Evolutionary conservation across 2,888 invertebrate species (phyloP), one percentile per base, ranked within the genome.

Genomic region (Synanthedon andrenaeformis): DNA sequence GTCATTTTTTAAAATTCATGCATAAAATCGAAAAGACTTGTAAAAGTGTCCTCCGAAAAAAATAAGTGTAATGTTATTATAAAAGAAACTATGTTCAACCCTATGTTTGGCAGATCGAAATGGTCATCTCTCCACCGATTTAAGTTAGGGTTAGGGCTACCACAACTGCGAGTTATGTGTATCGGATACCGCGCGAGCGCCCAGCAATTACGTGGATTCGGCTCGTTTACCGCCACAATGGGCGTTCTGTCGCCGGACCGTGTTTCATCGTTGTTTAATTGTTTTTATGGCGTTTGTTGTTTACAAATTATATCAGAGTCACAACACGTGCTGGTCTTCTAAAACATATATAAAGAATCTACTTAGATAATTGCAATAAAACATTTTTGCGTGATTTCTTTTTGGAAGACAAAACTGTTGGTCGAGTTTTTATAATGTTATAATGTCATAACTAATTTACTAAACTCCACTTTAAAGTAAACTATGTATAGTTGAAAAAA

Each of bases 211-310:
- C 63, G 63, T 58, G 62, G 65, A 56, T 70, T 67, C 62, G 58
- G 62, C 54, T 54, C 53, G 55, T 52, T 53, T 56, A 55, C 49
- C 56, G 54, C 64, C 59, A 57, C 64, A 65, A 67, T 62, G 62
- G 58, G 60, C 60, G 59, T 57, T 54, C 59, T 61, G 62, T 58
- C 59, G 61, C 54, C 56, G 55, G 58, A 55, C 54, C 57, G 55
- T 55, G 54, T 55, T 62, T 60, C 62, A 77, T 74, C 65, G 65
- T 66, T 65, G 71, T 74, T 72, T 77, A 73, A 80, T 81, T 79
- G 77, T 74, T 76, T 74, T 70, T 72, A 72, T 67, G 58, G 68
- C 60, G 56, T 58, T 56, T 60, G 54, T 52, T 51, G 54, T 54
- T 56, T 13, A 45, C n/a, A 45, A 12, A 45, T 45, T 45, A 14